These are phyloP conservation scores for Chirona hameri DNA, from an alignment of 2,888 invertebrate species.

Conservation along the genomic window DNA sequence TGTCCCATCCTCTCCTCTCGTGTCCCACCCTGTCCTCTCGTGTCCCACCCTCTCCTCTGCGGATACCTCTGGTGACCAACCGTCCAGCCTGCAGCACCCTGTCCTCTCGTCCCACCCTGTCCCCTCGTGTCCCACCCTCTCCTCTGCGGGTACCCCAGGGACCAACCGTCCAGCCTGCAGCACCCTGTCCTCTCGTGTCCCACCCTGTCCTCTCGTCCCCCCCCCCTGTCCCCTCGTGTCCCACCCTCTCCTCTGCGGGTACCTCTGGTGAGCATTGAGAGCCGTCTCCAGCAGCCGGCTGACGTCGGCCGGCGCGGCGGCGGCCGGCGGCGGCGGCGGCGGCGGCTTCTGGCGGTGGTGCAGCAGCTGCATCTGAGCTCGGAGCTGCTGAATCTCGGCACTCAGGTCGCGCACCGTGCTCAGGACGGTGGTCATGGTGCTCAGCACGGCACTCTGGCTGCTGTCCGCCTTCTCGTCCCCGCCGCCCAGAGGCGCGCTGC, in stretches of 20 bases:
- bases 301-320: not conserved
- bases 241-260: not conserved
- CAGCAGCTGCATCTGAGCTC: conserved; percentile 1
- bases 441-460: not conserved
- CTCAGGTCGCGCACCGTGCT: not conserved
- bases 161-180: too few relatives aligned
- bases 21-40: too few relatives aligned
- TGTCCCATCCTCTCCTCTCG: too few relatives aligned
- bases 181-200: too few relatives aligned
- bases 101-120: too few relatives aligned
- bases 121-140: too few relatives aligned
- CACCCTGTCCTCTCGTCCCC: too few relatives aligned
- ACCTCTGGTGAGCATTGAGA: not conserved
- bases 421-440: not conserved
- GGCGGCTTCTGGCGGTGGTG: not conserved
- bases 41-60: too few relatives aligned
- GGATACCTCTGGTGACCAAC: too few relatives aligned
- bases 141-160: too few relatives aligned
- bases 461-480: not conserved
- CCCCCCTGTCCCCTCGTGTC: too few relatives aligned
- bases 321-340: not conserved
- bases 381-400: not conserved
- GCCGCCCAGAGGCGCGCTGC: not conserved
- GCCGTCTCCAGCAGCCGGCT: not conserved
- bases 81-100: too few relatives aligned